Base-by-base conservation (phyloP, 2,888 invertebrate species). In the Xanthia togata region DNA sequence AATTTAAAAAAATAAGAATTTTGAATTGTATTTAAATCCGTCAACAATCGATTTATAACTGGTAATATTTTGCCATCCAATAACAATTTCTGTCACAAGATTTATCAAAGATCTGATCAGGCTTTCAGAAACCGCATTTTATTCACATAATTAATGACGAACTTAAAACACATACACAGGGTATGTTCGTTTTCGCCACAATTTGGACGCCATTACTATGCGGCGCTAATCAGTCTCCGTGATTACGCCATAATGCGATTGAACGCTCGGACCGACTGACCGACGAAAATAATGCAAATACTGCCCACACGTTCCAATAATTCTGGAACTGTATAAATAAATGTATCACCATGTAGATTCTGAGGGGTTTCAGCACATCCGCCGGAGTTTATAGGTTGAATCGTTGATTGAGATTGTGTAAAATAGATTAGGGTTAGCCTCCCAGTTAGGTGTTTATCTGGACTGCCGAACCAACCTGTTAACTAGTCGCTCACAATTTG, bases 241-340 rank as follows among this genome's bases (percentile, higher is more conserved):
- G 95, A 96, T 96, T 96, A 94, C 93, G 91, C 87, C 83, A 84
- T 95, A 95, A 95, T 92, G 88, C 75, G 90, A 93, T 96, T 95
- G 89, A 76, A 79, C 87, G 87, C 85, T 83, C 84, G 85, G 87
- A 75, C 79, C 82, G 87, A 67, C 70, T 77, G 85, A 85, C 87
- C 91, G 82, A 89, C 86, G 91, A 91, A 92, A 93, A 93, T 93
- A 92, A 93, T 93, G 92, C 92, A 92, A 93, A 93, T 91, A 90
- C 82, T 83, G 70, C 75, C 84, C 85, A 76, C 82, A 83, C 74
- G 73, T 81, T 69, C 72, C 81, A 81, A 73, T 83, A 79, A 76
- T 84, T 80, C 68, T 71, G 76, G 63, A 78, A 75, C 67, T 55
- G 72, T 74, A 74, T 67, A 82, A 75, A 81, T 84, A 84, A 82